Base-by-base conservation (phyloP, 2,888 invertebrate species). In the Drymonia ruficornis region DNA sequence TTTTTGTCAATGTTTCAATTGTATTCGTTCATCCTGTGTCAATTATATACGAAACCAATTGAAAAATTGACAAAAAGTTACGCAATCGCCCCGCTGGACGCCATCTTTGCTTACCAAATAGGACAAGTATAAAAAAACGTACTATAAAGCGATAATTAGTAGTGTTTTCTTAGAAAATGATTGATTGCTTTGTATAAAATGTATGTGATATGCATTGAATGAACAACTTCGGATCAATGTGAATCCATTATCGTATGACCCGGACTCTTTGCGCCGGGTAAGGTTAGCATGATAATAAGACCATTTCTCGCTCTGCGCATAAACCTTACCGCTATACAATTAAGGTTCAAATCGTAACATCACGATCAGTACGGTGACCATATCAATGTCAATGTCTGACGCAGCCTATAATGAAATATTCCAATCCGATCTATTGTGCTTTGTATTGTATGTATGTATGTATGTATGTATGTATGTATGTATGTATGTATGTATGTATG, bases 161-260 rank as follows among this genome's bases (percentile, higher is more conserved):
- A n/a, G 13, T 4, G 36, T 36, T 36, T 36, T 36, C 36, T 36
- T 1, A 11, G n/a, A 36, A 36, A 36, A 16, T 15, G 1, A 16
- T 40, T 28, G 15, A 45, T 28, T 3, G 8, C 18, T 15, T 23
- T 45, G 11, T 9, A 43, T 43, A 43, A 28, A 45, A 28, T 45
- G 28, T 45, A 2, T 8, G n/a, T 1, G 6, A 15, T n/a, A 15
- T 7, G 3, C 16, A 23, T 47, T 34, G 29, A 47, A 18, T 47
- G 47, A 18, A 18, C 34, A 28, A 28, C 18, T 34, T 18, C 47
- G n/a, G 31, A 31, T 47, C 34, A 47, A 47, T 47, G 18, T 47
- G 9, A 47, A 34, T 12, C 11, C 16, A 53, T 66, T 59, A 61
- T 71, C 58, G 46, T 46, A 44, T 72, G 70, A 70, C 69, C 70